phyloP scores from a whole-genome alignment of 64 coral and sea anemone genomes.

The Montipora efflorescens region DNA sequence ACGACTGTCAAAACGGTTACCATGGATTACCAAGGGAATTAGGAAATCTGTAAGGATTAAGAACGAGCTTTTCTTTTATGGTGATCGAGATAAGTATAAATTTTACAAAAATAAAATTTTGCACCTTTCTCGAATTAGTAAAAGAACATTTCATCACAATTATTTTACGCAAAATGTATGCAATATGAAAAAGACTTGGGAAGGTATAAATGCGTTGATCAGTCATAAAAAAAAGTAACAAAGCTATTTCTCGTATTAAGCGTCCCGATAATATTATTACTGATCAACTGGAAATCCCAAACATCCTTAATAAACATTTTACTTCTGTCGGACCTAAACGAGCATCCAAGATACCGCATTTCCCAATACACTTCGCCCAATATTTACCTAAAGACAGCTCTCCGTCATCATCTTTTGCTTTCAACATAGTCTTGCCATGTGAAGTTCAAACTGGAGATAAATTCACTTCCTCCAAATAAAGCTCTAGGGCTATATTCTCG shows the following conservation, averaged over 20 bases:
- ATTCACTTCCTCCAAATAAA: constrained; percentile 8
- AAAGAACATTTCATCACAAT: no score
- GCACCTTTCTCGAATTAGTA: no score
- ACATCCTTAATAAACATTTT: no score
- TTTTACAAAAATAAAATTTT: neutral
- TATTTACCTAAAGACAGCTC: no score
- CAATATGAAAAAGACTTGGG: no score
- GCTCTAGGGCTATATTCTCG: neutral
- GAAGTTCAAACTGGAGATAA: neutral
- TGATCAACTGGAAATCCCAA: no score
- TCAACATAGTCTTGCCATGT: neutral
- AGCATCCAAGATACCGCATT: neutral
- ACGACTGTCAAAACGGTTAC: no score
- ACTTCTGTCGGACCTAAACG: neutral
- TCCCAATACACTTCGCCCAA: no score
- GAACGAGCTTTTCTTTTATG: neutral
- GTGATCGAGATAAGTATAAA: neutral
- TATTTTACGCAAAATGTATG: no score
- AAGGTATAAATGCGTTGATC: no score
- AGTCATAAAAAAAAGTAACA: neutral
- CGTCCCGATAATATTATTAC: neutral
- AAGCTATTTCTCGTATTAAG: neutral
- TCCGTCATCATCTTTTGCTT: neutral
- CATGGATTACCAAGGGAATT: no score
- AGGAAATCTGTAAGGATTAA: neutral